phyloP scores from a whole-genome alignment of 2,113 vertebrate species.

The Balaeniceps rex region DNA sequence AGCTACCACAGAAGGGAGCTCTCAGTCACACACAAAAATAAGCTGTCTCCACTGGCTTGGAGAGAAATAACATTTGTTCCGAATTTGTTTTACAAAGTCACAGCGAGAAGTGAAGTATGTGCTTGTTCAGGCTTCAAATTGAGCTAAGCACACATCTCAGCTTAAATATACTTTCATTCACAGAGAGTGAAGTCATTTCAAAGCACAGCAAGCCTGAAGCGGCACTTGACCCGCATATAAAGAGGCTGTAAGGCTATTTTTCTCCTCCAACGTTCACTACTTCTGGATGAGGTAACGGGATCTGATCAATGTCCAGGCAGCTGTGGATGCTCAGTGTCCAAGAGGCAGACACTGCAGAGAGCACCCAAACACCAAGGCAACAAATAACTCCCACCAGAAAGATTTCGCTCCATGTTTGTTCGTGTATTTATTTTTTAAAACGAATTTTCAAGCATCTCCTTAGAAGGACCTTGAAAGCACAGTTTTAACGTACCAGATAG shows the following conservation, averaged over 20 bases:
- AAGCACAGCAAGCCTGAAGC: not conserved
- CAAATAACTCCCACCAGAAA: not conserved
- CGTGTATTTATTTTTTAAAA: not conserved
- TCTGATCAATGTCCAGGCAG: not conserved
- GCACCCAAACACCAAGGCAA: not conserved
- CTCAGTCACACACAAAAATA: not conserved
- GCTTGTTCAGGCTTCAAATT: not conserved
- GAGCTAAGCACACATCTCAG: not conserved
- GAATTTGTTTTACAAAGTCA: not conserved
- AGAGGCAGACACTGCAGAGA: not conserved
- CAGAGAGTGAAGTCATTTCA: rapidly evolving
- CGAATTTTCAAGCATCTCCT: not conserved
- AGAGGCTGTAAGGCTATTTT: not conserved
- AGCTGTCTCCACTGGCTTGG: not conserved
- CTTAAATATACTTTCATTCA: not conserved
- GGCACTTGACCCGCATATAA: too few species aligned
- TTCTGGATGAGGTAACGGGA: not conserved
- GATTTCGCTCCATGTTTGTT: not conserved
- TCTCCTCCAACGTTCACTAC: not conserved
- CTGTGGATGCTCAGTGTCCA: not conserved
- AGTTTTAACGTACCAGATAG: not conserved
- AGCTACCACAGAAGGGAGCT: not conserved
- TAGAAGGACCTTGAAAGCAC: not conserved
- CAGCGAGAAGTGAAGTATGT: rapidly evolving
- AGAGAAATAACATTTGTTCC: not conserved